phyloP scores from a whole-genome alignment of 2,113 vertebrate genomes.

The Lonchura striata region DNA sequence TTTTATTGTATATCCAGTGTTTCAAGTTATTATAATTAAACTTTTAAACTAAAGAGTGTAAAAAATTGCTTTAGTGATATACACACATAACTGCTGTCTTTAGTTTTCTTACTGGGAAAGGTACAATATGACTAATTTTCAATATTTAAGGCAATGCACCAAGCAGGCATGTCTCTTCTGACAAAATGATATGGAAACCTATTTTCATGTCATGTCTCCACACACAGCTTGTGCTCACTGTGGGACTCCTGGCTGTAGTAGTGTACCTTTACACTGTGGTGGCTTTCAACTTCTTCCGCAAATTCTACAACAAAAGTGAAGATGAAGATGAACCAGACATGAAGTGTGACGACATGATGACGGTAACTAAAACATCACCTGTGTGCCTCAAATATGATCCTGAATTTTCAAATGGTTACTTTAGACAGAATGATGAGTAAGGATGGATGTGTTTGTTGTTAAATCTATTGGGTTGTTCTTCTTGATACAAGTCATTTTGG shows the following conservation, averaged over 20 bases:
- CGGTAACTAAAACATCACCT: slow-evolving; percentile 73
- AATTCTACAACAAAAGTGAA: slow-evolving; percentile 98
- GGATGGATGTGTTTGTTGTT: background rate
- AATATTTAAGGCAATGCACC: background rate
- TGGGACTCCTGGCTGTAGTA: slow-evolving; percentile 93
- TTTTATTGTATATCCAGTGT: background rate
- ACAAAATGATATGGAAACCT: background rate
- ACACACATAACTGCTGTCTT: background rate
- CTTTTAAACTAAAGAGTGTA: background rate
- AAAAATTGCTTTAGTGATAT: background rate
- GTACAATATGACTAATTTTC: background rate
- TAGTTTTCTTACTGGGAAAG: background rate
- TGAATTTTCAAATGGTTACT: background rate
- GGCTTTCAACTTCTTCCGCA: slow-evolving; percentile 98
- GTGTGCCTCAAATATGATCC: background rate
- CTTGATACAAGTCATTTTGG: background rate
- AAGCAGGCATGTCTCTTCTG: background rate
- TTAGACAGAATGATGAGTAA: background rate
- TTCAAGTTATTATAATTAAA: background rate
- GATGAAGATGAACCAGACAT: slow-evolving; percentile 96
- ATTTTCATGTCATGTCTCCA: background rate
- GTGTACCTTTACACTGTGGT: slow-evolving; percentile 98
- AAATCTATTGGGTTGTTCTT: background rate
- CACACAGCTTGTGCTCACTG: slow-evolving; percentile 88
- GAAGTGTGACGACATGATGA: slow-evolving; percentile 99